These are phyloP conservation scores for Colostygia pectinataria DNA, from an alignment of 2,888 invertebrate genomes.

Conservation along the genomic window DNA sequence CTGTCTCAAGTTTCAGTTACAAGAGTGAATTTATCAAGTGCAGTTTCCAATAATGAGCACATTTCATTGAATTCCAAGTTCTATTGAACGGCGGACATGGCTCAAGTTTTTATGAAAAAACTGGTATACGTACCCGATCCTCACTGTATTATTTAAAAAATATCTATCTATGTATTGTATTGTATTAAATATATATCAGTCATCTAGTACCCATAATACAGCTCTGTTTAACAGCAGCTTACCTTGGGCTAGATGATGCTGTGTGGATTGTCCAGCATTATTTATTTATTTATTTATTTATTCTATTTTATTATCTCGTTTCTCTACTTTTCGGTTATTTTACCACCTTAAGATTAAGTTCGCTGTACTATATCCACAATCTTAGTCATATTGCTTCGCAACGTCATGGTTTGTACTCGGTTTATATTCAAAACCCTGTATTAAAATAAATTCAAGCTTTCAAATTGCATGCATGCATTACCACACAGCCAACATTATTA, in stretches of 20 bases:
- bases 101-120: slow-evolving; percentile 46
- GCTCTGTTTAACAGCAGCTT: too few relatives aligned
- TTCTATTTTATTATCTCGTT: slow-evolving; percentile 43
- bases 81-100: slow-evolving; percentile 43
- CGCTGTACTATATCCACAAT: slow-evolving; percentile 33
- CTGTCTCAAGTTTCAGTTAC: slow-evolving; percentile 37
- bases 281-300: too few relatives aligned
- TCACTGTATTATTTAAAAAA: too few relatives aligned
- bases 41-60: slow-evolving; percentile 45
- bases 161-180: too few relatives aligned
- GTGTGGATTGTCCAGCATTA: too few relatives aligned
- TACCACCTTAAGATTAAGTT: slow-evolving; percentile 42
- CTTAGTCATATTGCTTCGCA: slow-evolving; percentile 8
- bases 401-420: background rate
- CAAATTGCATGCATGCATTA: too few relatives aligned
- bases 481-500: too few relatives aligned
- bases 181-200: too few relatives aligned
- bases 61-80: slow-evolving; percentile 49
- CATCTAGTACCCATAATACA: too few relatives aligned
- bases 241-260: too few relatives aligned
- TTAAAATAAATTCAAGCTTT: too few relatives aligned
- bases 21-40: slow-evolving; percentile 41
- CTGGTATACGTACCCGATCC: slow-evolving; percentile 30
- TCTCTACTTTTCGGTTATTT: slow-evolving; percentile 37
- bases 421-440: background rate